A percentile compares a stretch with the other conserved stretches of the same genome.
These are phyloP conservation scores for Scaptodrosophila lebanonensis DNA, from an alignment of 1,140 invertebrate species.

Conservation along the genomic window DNA sequence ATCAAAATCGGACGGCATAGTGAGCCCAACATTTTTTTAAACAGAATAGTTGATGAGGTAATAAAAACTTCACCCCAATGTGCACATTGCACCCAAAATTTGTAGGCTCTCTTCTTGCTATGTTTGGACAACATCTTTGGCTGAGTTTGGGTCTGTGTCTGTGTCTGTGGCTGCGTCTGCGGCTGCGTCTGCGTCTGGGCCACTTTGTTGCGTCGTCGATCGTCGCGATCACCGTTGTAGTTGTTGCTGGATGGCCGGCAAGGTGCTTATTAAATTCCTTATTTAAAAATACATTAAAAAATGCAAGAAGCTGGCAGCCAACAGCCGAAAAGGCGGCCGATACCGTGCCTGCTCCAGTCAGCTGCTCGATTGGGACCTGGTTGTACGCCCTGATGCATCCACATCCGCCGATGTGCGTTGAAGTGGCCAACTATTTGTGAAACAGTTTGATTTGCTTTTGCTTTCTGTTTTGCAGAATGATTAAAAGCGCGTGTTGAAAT, in stretches of 20 bases:
- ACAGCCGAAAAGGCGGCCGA: slow-evolving; percentile 38
- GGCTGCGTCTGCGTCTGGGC: slow-evolving; percentile 65
- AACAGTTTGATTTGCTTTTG: slow-evolving; percentile 56
- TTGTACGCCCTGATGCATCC: slow-evolving; percentile 19
- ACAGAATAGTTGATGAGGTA: no score
- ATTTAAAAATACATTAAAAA: slow-evolving; percentile 76
- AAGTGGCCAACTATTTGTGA: slow-evolving; percentile 31
- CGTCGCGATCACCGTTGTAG: slow-evolving; percentile 33
- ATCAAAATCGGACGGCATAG: no score
- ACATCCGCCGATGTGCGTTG: slow-evolving; percentile 26
- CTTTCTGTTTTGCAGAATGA: slow-evolving; percentile 61
- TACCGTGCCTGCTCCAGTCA: slow-evolving; percentile 3
- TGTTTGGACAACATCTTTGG: not conserved
- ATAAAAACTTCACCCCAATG: no score
- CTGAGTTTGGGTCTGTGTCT: slow-evolving; percentile 16
- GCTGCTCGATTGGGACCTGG: slow-evolving; percentile 9
- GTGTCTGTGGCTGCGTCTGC: slow-evolving; percentile 19
- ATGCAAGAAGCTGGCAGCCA: slow-evolving; percentile 65
- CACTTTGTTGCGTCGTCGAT: slow-evolving; percentile 71
- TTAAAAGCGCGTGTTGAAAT: slow-evolving; percentile 70
- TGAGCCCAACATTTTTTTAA: no score
- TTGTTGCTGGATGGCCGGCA: slow-evolving; percentile 60
- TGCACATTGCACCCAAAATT: no score
- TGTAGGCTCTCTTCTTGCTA: slow-evolving; percentile 25
- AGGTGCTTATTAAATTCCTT: slow-evolving; percentile 76